Evolutionary conservation across 2,888 invertebrate genomes (phyloP), one percentile per base, ranked within the genome.

Genomic region (Ectropis crepuscularia): DNA sequence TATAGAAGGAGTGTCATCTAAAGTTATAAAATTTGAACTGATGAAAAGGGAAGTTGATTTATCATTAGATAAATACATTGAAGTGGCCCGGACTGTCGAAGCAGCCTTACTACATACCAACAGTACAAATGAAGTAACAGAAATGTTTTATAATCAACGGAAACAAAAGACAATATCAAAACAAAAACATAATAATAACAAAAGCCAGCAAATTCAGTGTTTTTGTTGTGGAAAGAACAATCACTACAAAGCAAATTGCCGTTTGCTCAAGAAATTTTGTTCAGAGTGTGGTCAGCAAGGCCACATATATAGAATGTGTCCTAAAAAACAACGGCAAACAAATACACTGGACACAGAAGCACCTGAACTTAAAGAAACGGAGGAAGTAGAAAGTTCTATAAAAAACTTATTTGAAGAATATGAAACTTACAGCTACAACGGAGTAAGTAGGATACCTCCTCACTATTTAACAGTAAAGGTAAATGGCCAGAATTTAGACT

Each of bases 201-300:
- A n/a, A n/a, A n/a, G n/a, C n/a, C n/a, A n/a, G n/a, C n/a, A n/a
- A n/a, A n/a, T n/a, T n/a, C n/a, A n/a, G n/a, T n/a, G n/a, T n/a
- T n/a, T 43, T 43, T 28, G 8, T 10, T 55, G 54, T 36, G 46
- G 54, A 4, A 55, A 55, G 16, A 11, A 36, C 12, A 55, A 46
- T 16, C 54, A 46, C 36, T 12, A 12, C 5, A 46, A 45, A 16
- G 10, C 45, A 9, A 12, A 55, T 8, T 55, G 38, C 9, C 5
- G 38, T 2, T 36, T 55, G 7, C 37, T 11, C 8, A 38, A 50
- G 8, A 55, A 55, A 38, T 55, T 38, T 38, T 55, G 46, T 11
- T 46, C 54, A 2, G 54, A 46, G 16, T 54, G 54, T 38, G 46
- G 47, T 8, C 12, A 55, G 39, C 54, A 55, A n/a, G 54, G 54